phyloP scores from a whole-genome alignment of 2,113 vertebrate genomes.

The Argyrosomus japonicus region DNA sequence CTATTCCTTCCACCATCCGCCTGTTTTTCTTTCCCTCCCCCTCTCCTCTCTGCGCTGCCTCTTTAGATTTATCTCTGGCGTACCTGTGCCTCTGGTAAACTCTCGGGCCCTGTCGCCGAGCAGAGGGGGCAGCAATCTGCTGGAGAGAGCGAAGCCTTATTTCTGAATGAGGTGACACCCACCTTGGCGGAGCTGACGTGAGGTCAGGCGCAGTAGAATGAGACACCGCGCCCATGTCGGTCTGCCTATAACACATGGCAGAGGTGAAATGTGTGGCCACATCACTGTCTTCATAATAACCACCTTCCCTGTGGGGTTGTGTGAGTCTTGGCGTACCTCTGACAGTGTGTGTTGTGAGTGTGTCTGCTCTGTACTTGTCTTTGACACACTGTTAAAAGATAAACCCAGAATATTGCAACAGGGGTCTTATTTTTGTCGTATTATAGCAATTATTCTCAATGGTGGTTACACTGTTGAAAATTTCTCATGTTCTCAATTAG shows the following conservation, averaged over 20 bases:
- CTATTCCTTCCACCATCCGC: neutral
- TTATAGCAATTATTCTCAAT: neutral
- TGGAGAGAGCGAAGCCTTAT: conserved; percentile 17
- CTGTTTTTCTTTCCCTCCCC: neutral
- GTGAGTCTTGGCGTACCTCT: neutral
- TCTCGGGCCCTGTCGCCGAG: conserved; percentile 1
- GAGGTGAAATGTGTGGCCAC: conserved; percentile 60
- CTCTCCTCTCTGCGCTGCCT: conserved; percentile 7
- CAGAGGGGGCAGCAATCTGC: conserved; percentile 27
- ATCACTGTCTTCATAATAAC: conserved; percentile 62
- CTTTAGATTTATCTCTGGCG: conserved; percentile 52
- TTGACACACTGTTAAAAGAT: conserved; percentile 2
- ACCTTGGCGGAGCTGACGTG: conserved; percentile 47
- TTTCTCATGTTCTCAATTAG: no score
- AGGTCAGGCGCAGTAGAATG: conserved; percentile 65
- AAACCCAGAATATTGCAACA: neutral
- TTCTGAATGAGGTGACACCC: conserved; percentile 70
- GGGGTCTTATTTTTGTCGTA: neutral
- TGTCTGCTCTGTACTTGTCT: conserved; percentile 3
- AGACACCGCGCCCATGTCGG: conserved; percentile 30
- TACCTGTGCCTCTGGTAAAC: conserved; percentile 26
- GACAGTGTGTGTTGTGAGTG: neutral
- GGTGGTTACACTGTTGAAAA: neutral
- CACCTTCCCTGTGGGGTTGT: neutral
- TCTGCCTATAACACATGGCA: conserved; percentile 50